phyloP scores from a whole-genome alignment of 2,888 invertebrate genomes.

The Ernsta delagoae region DNA sequence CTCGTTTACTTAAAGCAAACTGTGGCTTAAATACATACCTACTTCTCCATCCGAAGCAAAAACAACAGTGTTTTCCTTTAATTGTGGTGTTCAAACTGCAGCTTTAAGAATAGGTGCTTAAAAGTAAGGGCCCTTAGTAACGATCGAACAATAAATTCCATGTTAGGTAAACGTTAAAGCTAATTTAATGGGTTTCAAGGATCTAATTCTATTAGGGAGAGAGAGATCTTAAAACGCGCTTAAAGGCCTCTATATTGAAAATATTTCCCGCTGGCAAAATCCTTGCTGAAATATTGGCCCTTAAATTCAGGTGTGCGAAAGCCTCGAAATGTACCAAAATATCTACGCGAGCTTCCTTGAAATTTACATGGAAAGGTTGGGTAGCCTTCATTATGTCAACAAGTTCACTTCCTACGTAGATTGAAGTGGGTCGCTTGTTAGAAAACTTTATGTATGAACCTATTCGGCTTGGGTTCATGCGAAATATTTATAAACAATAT shows the following conservation, averaged over 20 bases:
- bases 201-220: constrained; percentile 37
- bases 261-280: constrained; percentile 18
- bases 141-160: constrained; percentile 26
- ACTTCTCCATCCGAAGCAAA: too few relatives aligned
- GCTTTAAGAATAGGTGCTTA: neutral
- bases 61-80: neutral
- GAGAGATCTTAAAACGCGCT: constrained; percentile 37
- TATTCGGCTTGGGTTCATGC: constrained; percentile 14
- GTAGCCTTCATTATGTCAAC: constrained; percentile 27
- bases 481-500: constrained; percentile 20
- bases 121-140: constrained; percentile 9
- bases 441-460: constrained; percentile 2
- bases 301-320: constrained; percentile 19
- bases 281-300: constrained; percentile 27
- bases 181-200: constrained; percentile 27
- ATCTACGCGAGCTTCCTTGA: constrained; percentile 14
- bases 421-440: constrained; percentile 28
- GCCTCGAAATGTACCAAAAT: constrained; percentile 6
- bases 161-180: constrained; percentile 30
- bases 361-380: constrained; percentile 20
- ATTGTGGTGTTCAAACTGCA: neutral
- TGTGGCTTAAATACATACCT: too few relatives aligned
- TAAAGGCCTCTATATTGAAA: constrained; percentile 30
- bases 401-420: constrained; percentile 20
- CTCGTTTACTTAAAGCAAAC: too few relatives aligned